Evolutionary conservation across 1,140 invertebrate species (phyloP).

Genomic region (Temnothorax longispinosus): DNA sequence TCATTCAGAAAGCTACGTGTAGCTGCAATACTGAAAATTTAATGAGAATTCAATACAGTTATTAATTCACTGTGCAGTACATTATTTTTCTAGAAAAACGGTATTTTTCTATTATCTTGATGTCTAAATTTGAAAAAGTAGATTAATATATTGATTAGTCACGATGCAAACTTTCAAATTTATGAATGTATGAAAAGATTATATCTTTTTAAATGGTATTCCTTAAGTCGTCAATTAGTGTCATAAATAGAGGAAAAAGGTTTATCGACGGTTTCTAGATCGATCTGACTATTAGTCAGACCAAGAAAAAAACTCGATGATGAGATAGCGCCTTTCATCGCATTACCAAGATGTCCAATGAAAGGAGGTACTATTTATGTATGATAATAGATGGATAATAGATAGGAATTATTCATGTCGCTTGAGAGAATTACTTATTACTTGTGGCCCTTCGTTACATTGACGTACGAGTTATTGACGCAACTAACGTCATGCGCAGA

Average conservation of each 20-base stretch:
- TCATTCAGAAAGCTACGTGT: background rate
- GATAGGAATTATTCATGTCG: slow-evolving; percentile 66
- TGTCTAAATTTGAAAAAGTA: background rate
- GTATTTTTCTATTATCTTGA: background rate
- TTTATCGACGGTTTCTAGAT: background rate
- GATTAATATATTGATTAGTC: background rate
- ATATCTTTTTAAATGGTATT: background rate
- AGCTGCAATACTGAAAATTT: background rate
- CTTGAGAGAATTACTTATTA: slow-evolving; percentile 48
- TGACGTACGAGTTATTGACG: slow-evolving; percentile 65
- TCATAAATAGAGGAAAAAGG: background rate
- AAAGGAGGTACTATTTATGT: slow-evolving; percentile 6
- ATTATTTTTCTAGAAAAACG: background rate
- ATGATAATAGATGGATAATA: slow-evolving; percentile 35
- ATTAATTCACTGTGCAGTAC: background rate
- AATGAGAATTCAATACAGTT: slow-evolving; percentile 12
- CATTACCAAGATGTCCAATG: background rate
- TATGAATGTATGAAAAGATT: background rate
- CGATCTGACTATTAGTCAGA: background rate
- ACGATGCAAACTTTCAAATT: background rate
- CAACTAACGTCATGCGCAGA: slow-evolving; percentile 36
- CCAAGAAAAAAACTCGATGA: background rate
- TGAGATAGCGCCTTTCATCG: background rate
- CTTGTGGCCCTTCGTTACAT: slow-evolving; percentile 50
- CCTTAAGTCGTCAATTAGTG: background rate